Evolutionary conservation across 1,140 invertebrate genomes (phyloP).

Genomic region (Drosophila trapezifrons): DNA sequence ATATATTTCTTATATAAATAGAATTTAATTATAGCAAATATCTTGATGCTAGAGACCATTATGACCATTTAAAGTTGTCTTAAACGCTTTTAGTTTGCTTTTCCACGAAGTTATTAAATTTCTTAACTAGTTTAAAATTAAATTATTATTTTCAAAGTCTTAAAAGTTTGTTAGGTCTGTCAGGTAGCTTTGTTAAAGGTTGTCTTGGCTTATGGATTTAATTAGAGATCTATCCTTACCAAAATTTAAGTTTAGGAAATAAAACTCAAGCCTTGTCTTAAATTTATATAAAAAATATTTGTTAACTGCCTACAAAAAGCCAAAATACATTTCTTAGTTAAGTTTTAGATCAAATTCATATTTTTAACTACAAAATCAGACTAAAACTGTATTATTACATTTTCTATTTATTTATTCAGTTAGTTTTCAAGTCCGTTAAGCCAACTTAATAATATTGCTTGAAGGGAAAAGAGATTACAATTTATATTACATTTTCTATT

Average conservation of each 20-base stretch:
- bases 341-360: neutral
- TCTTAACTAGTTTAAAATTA: neutral
- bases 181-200: neutral
- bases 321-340: too few relatives aligned
- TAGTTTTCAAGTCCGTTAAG: too few relatives aligned
- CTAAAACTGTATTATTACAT: too few relatives aligned
- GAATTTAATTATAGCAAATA: too few relatives aligned
- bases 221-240: neutral
- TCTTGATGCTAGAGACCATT: too few relatives aligned
- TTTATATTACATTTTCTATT: too few relatives aligned
- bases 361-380: neutral
- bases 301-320: neutral
- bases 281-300: neutral
- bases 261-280: neutral
- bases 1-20: too few relatives aligned
- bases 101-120: neutral
- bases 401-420: too few relatives aligned
- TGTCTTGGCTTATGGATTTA: neutral
- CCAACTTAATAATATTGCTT: too few relatives aligned
- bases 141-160: too few relatives aligned
- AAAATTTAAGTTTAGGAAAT: neutral
- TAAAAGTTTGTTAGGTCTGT: too few relatives aligned
- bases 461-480: too few relatives aligned
- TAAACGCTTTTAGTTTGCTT: neutral
- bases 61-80: neutral